Evolutionary conservation across 2,113 vertebrate species (phyloP).

Genomic region (Syngnathus scovelli): DNA sequence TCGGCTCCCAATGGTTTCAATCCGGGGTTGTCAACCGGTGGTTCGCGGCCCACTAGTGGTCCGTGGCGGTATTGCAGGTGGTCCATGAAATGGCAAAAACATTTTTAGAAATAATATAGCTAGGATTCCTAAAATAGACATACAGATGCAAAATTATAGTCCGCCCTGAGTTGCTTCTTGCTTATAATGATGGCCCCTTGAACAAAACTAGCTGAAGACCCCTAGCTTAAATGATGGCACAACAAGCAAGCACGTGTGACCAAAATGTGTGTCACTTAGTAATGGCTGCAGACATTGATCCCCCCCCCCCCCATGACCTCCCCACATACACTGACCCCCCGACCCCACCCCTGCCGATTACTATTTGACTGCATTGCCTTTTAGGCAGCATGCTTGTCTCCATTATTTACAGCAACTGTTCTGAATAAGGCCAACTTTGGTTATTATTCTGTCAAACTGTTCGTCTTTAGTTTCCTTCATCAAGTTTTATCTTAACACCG

Average conservation of each 20-base stretch:
- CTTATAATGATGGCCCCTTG: too few relatives aligned
- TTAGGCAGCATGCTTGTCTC: slow-evolving; percentile 24
- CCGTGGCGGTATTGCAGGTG: too few relatives aligned
- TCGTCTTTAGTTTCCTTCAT: slow-evolving; percentile 4
- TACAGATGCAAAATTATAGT: too few relatives aligned
- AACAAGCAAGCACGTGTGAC: slow-evolving; percentile 16
- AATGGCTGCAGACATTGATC: slow-evolving; percentile 15
- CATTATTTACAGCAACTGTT: not conserved
- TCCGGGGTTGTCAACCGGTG: too few relatives aligned
- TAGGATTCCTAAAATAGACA: too few relatives aligned
- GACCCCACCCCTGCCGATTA: not conserved
- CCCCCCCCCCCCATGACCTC: slow-evolving; percentile 9
- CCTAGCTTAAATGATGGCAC: not conserved
- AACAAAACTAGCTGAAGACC: too few relatives aligned
- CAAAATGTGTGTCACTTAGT: slow-evolving; percentile 13
- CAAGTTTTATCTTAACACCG: slow-evolving; percentile 32
- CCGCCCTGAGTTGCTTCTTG: too few relatives aligned
- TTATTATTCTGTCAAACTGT: not conserved
- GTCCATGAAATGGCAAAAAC: too few relatives aligned
- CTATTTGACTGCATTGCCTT: slow-evolving; percentile 8
- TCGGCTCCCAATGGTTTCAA: not conserved
- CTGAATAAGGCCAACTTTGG: not conserved
- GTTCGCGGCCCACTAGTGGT: too few relatives aligned
- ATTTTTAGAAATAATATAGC: too few relatives aligned
- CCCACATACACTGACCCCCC: not conserved